phyloP scores from a whole-genome alignment of 2,888 invertebrate species.

The Hipparchia semele region DNA sequence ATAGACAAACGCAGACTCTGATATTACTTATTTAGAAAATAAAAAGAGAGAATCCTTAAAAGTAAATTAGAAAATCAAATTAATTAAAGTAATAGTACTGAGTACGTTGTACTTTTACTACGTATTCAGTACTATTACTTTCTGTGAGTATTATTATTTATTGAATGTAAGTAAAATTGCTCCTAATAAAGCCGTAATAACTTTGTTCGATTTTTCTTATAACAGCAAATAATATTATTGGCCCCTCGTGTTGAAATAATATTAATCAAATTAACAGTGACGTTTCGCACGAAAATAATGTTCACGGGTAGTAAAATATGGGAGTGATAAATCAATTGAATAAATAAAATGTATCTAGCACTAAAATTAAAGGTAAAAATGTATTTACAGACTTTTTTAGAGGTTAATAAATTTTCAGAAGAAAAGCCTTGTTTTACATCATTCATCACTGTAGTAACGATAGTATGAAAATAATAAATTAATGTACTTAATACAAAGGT shows the following conservation, averaged over 20 bases:
- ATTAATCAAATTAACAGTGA: conserved; percentile 15
- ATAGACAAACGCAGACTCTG: too few relatives aligned
- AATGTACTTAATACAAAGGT: conserved; percentile 24
- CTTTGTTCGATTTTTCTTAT: too few relatives aligned
- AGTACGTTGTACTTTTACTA: too few relatives aligned
- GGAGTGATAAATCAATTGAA: conserved; percentile 7
- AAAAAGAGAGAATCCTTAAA: too few relatives aligned
- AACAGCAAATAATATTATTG: too few relatives aligned
- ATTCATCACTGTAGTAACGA: conserved; percentile 25
- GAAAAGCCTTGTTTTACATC: neutral
- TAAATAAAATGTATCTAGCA: neutral
- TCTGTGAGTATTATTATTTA: too few relatives aligned
- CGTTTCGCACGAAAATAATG: conserved; percentile 2
- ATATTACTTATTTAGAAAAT: too few relatives aligned
- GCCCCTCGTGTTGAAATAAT: neutral
- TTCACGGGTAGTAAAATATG: neutral
- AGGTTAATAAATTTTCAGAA: neutral
- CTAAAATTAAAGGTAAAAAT: neutral
- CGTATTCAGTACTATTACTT: too few relatives aligned
- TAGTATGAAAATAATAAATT: conserved; percentile 23
- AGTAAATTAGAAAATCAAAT: too few relatives aligned
- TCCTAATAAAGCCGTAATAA: too few relatives aligned
- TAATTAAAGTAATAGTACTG: too few relatives aligned
- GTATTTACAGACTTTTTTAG: neutral
- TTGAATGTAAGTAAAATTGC: too few relatives aligned